A percentile compares a stretch with the other conserved stretches of the same genome.
These are phyloP conservation scores for Saccostrea glomerata DNA, from an alignment of 1,140 invertebrate genomes.

Conservation along the genomic window DNA sequence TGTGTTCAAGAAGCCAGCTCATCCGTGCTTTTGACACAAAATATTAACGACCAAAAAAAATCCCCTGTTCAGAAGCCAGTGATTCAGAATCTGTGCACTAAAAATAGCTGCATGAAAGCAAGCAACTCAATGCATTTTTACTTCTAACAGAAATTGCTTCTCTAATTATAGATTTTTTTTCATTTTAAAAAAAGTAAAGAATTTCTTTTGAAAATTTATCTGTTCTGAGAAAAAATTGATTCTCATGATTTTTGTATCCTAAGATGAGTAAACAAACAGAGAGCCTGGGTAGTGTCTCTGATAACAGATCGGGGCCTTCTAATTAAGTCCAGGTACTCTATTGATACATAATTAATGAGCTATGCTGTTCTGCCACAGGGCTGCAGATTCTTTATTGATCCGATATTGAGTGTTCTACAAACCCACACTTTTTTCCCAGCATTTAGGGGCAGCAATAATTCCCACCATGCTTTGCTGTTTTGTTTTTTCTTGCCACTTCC, in stretches of 20 bases:
- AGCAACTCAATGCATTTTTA: too few species aligned
- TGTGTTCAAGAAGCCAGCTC: background rate
- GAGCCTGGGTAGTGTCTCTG: background rate
- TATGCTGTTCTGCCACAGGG: background rate
- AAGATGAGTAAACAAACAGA: background rate
- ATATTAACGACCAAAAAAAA: background rate
- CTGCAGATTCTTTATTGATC: conserved; percentile 18
- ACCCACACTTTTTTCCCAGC: conserved; percentile 24
- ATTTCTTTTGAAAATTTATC: background rate
- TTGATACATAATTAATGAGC: conserved; percentile 32
- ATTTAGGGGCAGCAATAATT: conserved; percentile 17
- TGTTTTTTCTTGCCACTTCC: conserved; percentile 35
- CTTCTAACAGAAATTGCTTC: too few species aligned
- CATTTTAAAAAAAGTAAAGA: background rate
- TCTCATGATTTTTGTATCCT: background rate
- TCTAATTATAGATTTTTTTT: too few species aligned
- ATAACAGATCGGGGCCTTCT: background rate
- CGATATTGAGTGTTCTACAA: background rate
- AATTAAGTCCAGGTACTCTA: conserved; percentile 18
- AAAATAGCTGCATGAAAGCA: background rate
- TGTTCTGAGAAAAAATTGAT: background rate
- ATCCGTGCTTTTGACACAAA: background rate
- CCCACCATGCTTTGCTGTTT: conserved; percentile 37
- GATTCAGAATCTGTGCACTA: conserved; percentile 1
- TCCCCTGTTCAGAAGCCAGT: background rate